Percentiles rank a stretch among this genome's conserved stretches.
Conservation (phyloP, 2,113 vertebrate genomes). For the Ictalurus furcatus region DNA sequence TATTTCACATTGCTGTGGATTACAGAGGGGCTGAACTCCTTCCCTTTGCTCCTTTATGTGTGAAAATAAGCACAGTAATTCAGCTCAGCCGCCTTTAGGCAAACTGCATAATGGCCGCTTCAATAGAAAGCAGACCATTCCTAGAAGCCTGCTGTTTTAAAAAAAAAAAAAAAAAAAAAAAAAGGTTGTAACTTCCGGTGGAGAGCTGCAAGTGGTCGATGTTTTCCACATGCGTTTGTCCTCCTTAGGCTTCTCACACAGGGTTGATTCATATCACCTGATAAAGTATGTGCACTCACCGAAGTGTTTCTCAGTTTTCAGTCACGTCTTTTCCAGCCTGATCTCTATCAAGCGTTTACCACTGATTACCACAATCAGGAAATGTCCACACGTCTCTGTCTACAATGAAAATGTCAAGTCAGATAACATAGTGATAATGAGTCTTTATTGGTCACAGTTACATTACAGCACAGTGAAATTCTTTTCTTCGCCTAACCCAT, state of each 20-base stretch:
- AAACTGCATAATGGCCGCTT: slow-evolving; percentile 19
- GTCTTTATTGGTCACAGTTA: too few relatives aligned
- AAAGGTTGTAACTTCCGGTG: not conserved
- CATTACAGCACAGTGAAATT: too few relatives aligned
- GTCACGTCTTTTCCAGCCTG: not conserved
- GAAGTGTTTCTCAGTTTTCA: not conserved
- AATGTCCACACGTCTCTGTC: not conserved
- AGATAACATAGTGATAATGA: not conserved
- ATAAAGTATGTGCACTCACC: not conserved
- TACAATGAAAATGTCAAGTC: not conserved
- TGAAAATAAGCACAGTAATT: slow-evolving; percentile 47
- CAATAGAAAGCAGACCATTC: slow-evolving; percentile 23
- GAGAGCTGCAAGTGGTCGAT: not conserved
- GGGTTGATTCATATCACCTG: not conserved
- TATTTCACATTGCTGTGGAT: not conserved
- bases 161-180: not conserved
- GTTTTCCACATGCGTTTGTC: not conserved
- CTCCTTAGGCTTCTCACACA: not conserved
- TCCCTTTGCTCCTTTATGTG: slow-evolving; percentile 19
- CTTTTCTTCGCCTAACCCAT: too few relatives aligned
- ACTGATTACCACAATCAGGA: not conserved
- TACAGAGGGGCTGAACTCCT: slow-evolving; percentile 8
- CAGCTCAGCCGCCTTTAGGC: slow-evolving; percentile 33
- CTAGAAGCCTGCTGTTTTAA: slow-evolving; percentile 2
- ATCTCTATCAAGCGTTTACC: not conserved